Percentiles rank a stretch among this genome's conserved stretches.
Conservation (phyloP, 2,113 vertebrate genomes). For the Tragulus kanchil region DNA sequence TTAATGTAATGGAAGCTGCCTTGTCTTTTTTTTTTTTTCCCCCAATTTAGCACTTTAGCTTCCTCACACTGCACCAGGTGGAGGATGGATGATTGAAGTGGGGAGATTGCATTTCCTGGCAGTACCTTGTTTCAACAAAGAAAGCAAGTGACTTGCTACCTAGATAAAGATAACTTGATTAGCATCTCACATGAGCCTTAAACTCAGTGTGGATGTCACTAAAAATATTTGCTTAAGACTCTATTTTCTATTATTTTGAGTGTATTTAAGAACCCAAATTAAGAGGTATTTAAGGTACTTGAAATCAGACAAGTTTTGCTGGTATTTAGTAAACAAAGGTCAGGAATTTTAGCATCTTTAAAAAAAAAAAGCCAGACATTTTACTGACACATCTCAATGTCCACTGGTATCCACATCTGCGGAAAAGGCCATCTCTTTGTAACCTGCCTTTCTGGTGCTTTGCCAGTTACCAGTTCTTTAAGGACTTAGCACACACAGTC, state of each 20-base stretch:
- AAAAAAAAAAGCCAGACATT: background rate
- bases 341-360: slow-evolving; percentile 19
- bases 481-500: background rate
- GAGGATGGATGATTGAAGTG: background rate
- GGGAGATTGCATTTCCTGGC: background rate
- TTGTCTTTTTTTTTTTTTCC: background rate
- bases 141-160: background rate
- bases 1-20: slow-evolving; percentile 1
- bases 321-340: slow-evolving; percentile 70
- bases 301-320: slow-evolving; percentile 71
- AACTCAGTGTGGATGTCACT: slow-evolving; percentile 31
- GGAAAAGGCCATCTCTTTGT: slow-evolving; percentile 17
- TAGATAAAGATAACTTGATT: background rate
- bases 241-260: slow-evolving; percentile 14
- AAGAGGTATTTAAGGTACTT: slow-evolving; percentile 20
- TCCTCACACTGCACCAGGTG: background rate
- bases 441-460: background rate
- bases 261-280: background rate
- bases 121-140: background rate
- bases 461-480: slow-evolving; percentile 38
- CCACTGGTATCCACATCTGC: background rate
- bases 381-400: slow-evolving; percentile 4
- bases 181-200: background rate
- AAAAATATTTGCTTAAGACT: slow-evolving; percentile 51
- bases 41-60: background rate